Evolutionary conservation across 2,888 invertebrate species (phyloP), one percentile per base, ranked within the genome.

Genomic region (Homarus gammarus): DNA sequence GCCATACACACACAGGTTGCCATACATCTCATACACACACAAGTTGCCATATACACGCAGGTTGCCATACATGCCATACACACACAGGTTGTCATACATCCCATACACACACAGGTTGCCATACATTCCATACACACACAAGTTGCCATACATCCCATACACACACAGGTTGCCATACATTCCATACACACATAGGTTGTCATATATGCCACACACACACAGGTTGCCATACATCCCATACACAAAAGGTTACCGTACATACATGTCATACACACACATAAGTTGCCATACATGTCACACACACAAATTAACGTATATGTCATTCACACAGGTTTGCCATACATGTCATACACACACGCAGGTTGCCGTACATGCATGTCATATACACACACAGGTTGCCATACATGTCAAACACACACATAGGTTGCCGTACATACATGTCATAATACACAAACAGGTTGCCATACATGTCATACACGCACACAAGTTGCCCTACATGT

Each of bases 401-500:
- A n/a, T n/a, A n/a, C n/a, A n/a, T n/a, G n/a, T n/a, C n/a, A n/a
- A 27, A 27, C n/a, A 70, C 31, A 70, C 36, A 70, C 31, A 70
- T 27, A 70, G 18, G 27, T 27, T n/a, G 15, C 18, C 36, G 64
- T 64, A 27, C 27, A 64, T 5, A 2, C 3, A 5, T 5, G n/a
- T 27, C 64, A 64, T 27, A 27, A 64, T 64, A 70, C n/a, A n/a
- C n/a, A n/a, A n/a, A n/a, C n/a, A n/a, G n/a, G n/a, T n/a, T n/a
- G n/a, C n/a, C n/a, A n/a, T n/a, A n/a, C n/a, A n/a, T n/a, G n/a
- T n/a, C n/a, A n/a, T n/a, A n/a, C n/a, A n/a, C n/a, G n/a, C n/a
- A n/a, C n/a, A n/a, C n/a, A n/a, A n/a, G n/a, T n/a, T n/a, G n/a
- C 27, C 27, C 64, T 64, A 70, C 36, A 70, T 70, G 27, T 70